These are phyloP conservation scores for Drosophila nannoptera DNA, from an alignment of 1,140 invertebrate genomes.

Conservation along the genomic window DNA sequence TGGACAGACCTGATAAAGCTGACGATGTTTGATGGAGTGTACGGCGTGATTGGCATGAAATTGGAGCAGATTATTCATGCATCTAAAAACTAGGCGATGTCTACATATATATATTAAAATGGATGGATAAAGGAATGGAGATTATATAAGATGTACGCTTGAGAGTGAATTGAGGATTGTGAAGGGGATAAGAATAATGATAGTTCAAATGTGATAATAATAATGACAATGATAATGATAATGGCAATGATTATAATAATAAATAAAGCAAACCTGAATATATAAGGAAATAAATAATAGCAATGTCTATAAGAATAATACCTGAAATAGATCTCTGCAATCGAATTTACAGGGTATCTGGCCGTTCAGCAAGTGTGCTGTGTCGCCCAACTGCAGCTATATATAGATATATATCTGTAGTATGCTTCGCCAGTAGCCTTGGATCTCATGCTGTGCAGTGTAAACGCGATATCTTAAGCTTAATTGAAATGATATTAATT, in stretches of 20 bases:
- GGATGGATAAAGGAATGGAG: no score
- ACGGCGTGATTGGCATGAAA: conserved; percentile 23
- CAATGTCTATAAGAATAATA: neutral
- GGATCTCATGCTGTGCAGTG: neutral
- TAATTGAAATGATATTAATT: neutral
- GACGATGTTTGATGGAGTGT: conserved; percentile 43
- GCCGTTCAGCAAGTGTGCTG: neutral
- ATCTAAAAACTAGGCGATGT: neutral
- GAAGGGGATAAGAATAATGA: no score
- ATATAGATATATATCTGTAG: no score
- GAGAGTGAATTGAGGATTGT: no score
- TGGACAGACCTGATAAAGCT: conserved; percentile 36
- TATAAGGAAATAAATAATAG: no score
- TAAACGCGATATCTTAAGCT: neutral
- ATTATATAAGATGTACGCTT: no score
- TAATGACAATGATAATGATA: no score
- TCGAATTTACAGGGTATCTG: neutral
- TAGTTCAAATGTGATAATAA: no score
- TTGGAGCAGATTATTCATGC: neutral
- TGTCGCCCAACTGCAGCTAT: neutral
- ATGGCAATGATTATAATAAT: no score
- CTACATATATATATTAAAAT: no score
- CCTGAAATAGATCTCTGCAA: neutral
- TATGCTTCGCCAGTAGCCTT: conserved; percentile 1
- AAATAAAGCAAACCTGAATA: no score